Conservation (phyloP, 2,797 vertebrate genomes). For the Babyrousa celebensis region DNA sequence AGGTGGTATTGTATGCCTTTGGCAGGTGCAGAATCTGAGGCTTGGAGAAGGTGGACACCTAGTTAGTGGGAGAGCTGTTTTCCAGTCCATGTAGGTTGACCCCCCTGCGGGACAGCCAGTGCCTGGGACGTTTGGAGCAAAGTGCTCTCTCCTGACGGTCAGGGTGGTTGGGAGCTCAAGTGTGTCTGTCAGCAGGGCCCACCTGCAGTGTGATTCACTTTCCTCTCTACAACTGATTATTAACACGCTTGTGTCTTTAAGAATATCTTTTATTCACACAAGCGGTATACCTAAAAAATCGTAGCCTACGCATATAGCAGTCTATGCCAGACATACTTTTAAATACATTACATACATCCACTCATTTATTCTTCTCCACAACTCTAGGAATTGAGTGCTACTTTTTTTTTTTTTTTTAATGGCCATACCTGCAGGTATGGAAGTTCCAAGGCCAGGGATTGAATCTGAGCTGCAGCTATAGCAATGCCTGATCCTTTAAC, state of each 20-base stretch:
- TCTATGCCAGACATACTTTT: not conserved
- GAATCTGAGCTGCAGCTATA: no score
- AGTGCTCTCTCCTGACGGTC: not conserved
- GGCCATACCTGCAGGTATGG: no score
- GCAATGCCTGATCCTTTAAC: no score
- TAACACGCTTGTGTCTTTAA: not conserved
- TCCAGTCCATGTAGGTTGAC: not conserved
- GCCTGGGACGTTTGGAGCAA: not conserved
- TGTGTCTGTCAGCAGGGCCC: not conserved
- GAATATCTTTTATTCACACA: constrained; percentile 11
- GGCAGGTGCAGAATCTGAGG: not conserved
- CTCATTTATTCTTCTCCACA: not conserved
- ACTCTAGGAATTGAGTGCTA: not conserved
- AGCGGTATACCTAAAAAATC: not conserved
- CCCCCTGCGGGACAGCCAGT: not conserved
- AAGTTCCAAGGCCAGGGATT: no score
- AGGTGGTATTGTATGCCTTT: not conserved
- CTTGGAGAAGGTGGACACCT: not conserved
- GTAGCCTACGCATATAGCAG: not conserved
- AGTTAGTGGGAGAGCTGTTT: not conserved
- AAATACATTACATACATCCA: not conserved
- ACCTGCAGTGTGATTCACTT: not conserved
- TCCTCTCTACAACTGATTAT: constrained; percentile 5
- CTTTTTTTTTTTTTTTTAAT: not conserved
- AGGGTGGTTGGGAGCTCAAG: not conserved